Evolutionary conservation across 2,888 invertebrate species (phyloP).

Genomic region (Noctuana brunneofusca): DNA sequence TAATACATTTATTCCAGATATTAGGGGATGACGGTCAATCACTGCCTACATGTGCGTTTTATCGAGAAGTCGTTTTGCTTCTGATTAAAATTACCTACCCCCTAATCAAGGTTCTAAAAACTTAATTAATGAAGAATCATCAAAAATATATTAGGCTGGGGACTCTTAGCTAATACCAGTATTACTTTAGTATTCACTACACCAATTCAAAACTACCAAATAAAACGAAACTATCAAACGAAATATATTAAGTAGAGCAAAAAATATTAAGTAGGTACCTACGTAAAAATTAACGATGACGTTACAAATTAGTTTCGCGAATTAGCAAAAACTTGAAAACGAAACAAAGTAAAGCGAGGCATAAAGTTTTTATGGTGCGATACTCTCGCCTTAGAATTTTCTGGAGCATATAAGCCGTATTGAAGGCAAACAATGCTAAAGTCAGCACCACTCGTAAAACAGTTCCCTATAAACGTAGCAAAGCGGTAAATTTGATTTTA

Average conservation of each 20-base stretch:
- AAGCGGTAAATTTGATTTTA: slow-evolving; percentile 80
- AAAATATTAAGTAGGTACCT: not conserved
- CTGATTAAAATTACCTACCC: no score
- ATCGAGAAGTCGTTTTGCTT: not conserved
- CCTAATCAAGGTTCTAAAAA: no score
- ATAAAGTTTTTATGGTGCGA: slow-evolving; percentile 32
- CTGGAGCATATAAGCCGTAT: slow-evolving; percentile 63
- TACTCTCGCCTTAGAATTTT: slow-evolving; percentile 43
- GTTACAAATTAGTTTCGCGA: slow-evolving; percentile 27
- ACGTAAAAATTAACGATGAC: not conserved
- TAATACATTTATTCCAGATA: slow-evolving; percentile 32
- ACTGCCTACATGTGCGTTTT: slow-evolving; percentile 1
- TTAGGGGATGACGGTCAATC: slow-evolving; percentile 9
- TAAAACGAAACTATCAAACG: no score
- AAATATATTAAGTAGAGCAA: no score
- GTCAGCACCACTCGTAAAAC: slow-evolving; percentile 72
- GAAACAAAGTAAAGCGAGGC: slow-evolving; percentile 28
- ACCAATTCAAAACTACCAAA: no score
- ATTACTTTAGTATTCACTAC: no score
- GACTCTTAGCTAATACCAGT: no score
- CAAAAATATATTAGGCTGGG: no score
- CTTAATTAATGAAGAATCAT: no score
- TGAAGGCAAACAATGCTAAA: slow-evolving; percentile 69
- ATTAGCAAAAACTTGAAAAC: slow-evolving; percentile 29
- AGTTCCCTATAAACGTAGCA: slow-evolving; percentile 75